Base-by-base conservation (phyloP, 1,140 invertebrate species). In the Drosophila dunni region DNA sequence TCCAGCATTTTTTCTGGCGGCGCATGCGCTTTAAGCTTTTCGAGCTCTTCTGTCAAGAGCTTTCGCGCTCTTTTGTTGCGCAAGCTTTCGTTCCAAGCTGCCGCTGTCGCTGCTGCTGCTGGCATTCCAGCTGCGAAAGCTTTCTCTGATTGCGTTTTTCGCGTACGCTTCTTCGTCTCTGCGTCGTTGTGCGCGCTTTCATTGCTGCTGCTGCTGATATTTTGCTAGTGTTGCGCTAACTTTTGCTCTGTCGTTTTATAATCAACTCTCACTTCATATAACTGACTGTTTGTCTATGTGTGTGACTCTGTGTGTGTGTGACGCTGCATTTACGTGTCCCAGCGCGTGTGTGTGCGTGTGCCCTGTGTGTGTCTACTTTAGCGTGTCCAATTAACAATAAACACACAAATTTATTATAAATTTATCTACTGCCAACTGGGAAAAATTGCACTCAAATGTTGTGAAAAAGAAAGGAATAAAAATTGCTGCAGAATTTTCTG, bases 171-270 rank as follows among this genome's bases (percentile, higher is more conserved):
- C 64, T 48, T 50, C 51, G 74, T 64, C 63, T 62, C 36, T 51
- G 71, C 76, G 33, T 67, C 77, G 78, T 79, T 74, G 76, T 82
- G 24, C 79, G 84, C 83, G 80, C 83, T 75, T 68, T 78, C 80
- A 82, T 76, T 78, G 64, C 75, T 86, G 78, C 79, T 84, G 84
- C 75, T 86, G 78, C 79, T 84, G 84, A 77, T 80, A 79, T 88
- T 83, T 85, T 84, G 81, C 83, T 88, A 81, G 82, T 81, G 84
- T 82, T 83, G 79, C 83, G 80, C 80, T 83, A 88, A 88, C 84
- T 88, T 89, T 81, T 84, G 82, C 82, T 88, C 83, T 86, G 82
- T 86, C 83, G 83, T 86, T 86, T 89, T 89, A 89, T 89, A 89
- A 89, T 90, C 84, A 90, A 90, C 77, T 66, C 77, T 75, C 61